Evolutionary conservation across 2,797 vertebrate genomes (phyloP).

Genomic region (Sarcophilus harrisii): DNA sequence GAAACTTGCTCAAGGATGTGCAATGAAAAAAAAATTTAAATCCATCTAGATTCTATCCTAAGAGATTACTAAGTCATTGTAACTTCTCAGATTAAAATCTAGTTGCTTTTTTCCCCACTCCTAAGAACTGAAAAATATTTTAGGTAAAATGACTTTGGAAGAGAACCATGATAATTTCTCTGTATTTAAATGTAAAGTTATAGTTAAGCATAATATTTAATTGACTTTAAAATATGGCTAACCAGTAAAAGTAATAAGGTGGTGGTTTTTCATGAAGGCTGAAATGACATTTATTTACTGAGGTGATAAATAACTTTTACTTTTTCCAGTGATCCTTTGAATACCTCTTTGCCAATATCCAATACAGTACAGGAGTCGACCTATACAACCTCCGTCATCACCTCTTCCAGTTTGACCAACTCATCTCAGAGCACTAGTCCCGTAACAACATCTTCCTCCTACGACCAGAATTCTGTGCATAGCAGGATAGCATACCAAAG

Average conservation of each 20-base stretch:
- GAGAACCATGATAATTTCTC: not conserved
- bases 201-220: not conserved
- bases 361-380: slow-evolving; percentile 91
- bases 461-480: slow-evolving; percentile 90
- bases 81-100: not conserved
- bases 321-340: slow-evolving; percentile 91
- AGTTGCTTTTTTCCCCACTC: not conserved
- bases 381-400: slow-evolving; percentile 89
- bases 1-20: not conserved
- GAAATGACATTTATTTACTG: slow-evolving; percentile 38
- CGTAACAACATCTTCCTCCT: slow-evolving; percentile 89
- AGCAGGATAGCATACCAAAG: slow-evolving; percentile 88
- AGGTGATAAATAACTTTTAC: slow-evolving; percentile 68
- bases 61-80: not conserved
- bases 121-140: not conserved
- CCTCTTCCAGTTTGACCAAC: slow-evolving; percentile 88
- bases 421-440: slow-evolving; percentile 88
- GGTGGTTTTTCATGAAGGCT: slow-evolving; percentile 29
- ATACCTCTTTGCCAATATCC: slow-evolving; percentile 91
- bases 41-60: not conserved
- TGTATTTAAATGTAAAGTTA: not conserved
- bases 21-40: not conserved
- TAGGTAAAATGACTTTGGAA: not conserved
- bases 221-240: slow-evolving; percentile 27
- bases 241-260: not conserved